Percentiles rank a stretch among this genome's conserved stretches.
Evolutionary conservation across 2,113 vertebrate genomes (phyloP).

Genomic region (Erythrocebus patas): DNA sequence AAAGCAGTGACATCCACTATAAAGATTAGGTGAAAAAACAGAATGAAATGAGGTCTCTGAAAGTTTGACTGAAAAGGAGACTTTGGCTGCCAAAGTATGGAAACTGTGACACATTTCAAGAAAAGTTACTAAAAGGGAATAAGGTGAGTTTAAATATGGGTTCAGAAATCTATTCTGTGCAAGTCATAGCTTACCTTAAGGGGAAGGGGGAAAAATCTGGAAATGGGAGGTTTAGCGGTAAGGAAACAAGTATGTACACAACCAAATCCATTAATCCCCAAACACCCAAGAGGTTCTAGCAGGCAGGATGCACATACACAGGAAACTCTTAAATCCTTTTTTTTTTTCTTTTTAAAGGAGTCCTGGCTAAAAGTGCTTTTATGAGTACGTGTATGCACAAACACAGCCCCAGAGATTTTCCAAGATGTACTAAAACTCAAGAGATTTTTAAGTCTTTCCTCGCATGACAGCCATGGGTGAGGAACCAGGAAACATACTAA

Average conservation of each 20-base stretch:
- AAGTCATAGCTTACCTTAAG: slow-evolving; percentile 37
- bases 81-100: background rate
- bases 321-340: background rate
- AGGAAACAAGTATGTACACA: background rate
- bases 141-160: background rate
- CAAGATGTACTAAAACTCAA: background rate
- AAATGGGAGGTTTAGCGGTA: background rate
- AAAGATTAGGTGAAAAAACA: background rate
- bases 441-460: background rate
- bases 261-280: background rate
- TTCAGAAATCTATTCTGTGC: slow-evolving; percentile 27
- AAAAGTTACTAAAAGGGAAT: background rate
- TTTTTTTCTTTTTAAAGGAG: background rate
- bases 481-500: background rate
- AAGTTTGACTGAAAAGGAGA: background rate
- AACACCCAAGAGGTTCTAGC: background rate
- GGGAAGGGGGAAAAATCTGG: background rate
- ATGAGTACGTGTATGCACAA: accelerated
- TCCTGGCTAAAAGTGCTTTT: background rate
- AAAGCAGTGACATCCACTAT: background rate
- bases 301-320: background rate
- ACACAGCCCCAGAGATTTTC: background rate
- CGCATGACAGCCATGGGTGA: background rate
- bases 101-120: background rate
- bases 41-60: background rate